Evolutionary conservation across 92 coral and sea anemone species (phyloP).

Genomic region (Porites rus): DNA sequence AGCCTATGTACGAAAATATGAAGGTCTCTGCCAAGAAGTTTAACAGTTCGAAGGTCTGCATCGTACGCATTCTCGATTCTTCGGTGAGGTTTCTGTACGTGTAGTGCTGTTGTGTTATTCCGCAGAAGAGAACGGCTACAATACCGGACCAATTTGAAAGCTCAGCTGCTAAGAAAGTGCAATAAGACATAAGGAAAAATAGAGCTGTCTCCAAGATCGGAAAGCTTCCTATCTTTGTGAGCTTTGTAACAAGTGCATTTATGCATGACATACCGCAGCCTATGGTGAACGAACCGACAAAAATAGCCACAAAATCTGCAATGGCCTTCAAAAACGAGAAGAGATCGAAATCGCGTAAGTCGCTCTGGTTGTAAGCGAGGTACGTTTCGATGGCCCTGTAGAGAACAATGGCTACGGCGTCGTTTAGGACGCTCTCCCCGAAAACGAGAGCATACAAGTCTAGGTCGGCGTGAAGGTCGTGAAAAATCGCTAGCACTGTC

Average conservation of each 20-base stretch:
- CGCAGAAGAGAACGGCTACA: constrained; percentile 96
- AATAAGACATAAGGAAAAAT: constrained; percentile 94
- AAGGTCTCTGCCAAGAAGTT: constrained; percentile 96
- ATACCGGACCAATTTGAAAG: constrained; percentile 99
- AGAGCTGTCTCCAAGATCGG: constrained; percentile 94
- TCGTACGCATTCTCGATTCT: constrained; percentile 89
- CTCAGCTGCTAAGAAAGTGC: constrained; percentile 94
- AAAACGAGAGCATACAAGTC: constrained; percentile 97
- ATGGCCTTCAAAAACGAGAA: constrained; percentile 85
- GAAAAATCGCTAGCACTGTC: constrained; percentile 90
- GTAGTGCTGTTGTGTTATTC: constrained; percentile 97
- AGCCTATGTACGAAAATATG: constrained; percentile 95
- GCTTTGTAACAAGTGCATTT: constrained; percentile 92
- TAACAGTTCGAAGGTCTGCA: constrained; percentile 90
- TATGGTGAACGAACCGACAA: constrained; percentile 89
- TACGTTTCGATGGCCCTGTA: constrained; percentile 97
- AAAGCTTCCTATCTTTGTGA: constrained; percentile 95
- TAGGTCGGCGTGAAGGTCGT: constrained; percentile 96
- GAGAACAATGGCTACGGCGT: constrained; percentile 94
- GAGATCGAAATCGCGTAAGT: constrained; percentile 91
- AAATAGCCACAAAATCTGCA: constrained; percentile 89
- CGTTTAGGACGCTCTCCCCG: constrained; percentile 96
- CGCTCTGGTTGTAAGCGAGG: constrained; percentile 95
- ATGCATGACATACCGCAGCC: constrained; percentile 97
- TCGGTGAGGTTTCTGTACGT: constrained; percentile 96